Conservation (phyloP, 1,140 invertebrate species). For the Drosophila repletoides region DNA sequence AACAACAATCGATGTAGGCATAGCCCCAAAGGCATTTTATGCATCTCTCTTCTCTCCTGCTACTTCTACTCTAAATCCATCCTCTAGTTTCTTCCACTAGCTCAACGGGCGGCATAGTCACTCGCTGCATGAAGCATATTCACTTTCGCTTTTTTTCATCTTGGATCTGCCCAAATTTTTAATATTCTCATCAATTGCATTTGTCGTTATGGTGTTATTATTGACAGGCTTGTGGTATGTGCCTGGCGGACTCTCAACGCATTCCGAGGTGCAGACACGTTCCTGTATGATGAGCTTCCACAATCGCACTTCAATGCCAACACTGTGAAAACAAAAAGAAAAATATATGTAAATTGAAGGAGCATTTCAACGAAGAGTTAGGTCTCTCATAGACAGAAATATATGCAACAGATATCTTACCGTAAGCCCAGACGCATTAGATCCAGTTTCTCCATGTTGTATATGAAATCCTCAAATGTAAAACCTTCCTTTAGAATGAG, state of each 20-base stretch:
- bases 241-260: conserved; percentile 49
- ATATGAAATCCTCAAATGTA: conserved; percentile 89
- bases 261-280: conserved; percentile 60
- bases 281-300: conserved; percentile 79
- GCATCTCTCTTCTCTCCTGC: conserved; percentile 16
- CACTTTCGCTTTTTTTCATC: conserved; percentile 72
- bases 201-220: conserved; percentile 57
- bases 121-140: conserved; percentile 80
- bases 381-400: no score
- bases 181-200: conserved; percentile 14
- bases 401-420: conserved; percentile 82
- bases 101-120: conserved; percentile 40
- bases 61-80: conserved; percentile 17
- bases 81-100: background rate
- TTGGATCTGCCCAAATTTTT: conserved; percentile 38
- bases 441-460: conserved; percentile 89
- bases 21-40: no score
- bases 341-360: background rate
- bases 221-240: conserved; percentile 57
- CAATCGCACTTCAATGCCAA: conserved; percentile 75
- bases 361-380: background rate
- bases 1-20: conserved; percentile 53
- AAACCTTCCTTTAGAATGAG: conserved; percentile 89
- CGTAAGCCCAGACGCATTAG: conserved; percentile 88
- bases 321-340: conserved; percentile 34